Evolutionary conservation across 2,888 invertebrate genomes (phyloP).

Genomic region (Octodonta nipae): DNA sequence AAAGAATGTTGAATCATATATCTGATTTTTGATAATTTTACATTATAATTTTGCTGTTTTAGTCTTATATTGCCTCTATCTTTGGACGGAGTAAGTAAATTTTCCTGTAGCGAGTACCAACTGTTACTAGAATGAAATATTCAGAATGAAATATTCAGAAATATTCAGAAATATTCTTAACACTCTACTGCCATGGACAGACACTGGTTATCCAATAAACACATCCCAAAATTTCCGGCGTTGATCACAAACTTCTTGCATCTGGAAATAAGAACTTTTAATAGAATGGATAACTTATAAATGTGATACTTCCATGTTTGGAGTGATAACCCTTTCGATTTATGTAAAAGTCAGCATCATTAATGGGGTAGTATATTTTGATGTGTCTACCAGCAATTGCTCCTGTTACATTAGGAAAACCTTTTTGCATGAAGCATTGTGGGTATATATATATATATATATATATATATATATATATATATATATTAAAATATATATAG

Average conservation of each 20-base stretch:
- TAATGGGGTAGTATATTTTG: slow-evolving; percentile 7
- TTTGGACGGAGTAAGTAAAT: slow-evolving; percentile 11
- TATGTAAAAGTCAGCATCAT: slow-evolving; percentile 8
- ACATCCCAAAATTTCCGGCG: slow-evolving; percentile 6
- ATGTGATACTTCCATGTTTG: slow-evolving; percentile 7
- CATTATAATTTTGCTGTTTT: slow-evolving; percentile 10
- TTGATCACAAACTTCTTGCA: slow-evolving; percentile 8
- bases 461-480: no score
- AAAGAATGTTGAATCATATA: no score
- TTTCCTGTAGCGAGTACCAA: no score
- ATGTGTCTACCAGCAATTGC: slow-evolving; percentile 10
- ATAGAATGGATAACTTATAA: no score
- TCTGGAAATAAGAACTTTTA: no score
- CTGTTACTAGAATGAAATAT: no score
- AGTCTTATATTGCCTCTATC: slow-evolving; percentile 11
- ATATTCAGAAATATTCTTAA: slow-evolving; percentile 6
- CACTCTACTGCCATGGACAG: slow-evolving; percentile 5
- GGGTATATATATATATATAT: no score
- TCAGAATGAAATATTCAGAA: slow-evolving; percentile 8
- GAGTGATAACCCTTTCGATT: slow-evolving; percentile 8
- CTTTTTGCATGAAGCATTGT: background rate
- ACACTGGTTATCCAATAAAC: slow-evolving; percentile 5
- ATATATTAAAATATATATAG: no score
- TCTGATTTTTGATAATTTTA: slow-evolving; percentile 8
- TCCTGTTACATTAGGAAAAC: slow-evolving; percentile 12